A percentile compares a stretch with the other conserved stretches of the same genome.
phyloP scores from a whole-genome alignment of 2,797 vertebrate genomes.

The Tamandua tetradactyla region DNA sequence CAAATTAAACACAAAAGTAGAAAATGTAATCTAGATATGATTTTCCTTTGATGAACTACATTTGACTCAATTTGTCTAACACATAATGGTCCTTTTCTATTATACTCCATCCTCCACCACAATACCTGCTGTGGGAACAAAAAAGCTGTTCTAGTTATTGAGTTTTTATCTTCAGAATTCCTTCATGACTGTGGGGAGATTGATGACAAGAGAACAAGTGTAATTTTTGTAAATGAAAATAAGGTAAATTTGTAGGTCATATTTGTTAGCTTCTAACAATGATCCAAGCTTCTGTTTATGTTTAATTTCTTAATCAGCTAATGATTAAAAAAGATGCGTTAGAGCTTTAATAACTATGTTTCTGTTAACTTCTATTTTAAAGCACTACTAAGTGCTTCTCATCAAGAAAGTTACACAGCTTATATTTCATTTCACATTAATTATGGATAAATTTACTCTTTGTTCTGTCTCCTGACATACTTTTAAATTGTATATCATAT shows the following conservation, averaged over 20 bases:
- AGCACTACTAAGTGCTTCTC: background rate
- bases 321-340: background rate
- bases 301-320: background rate
- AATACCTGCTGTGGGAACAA: background rate
- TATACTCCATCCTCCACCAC: too few relatives aligned
- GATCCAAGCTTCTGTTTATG: background rate
- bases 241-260: background rate
- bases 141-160: background rate
- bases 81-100: background rate
- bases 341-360: background rate
- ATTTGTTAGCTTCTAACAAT: background rate
- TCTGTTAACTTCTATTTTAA: background rate
- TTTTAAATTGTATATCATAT: background rate
- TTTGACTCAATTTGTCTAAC: background rate
- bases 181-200: background rate
- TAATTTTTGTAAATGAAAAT: background rate
- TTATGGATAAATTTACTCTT: background rate
- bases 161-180: background rate
- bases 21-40: background rate
- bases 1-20: background rate
- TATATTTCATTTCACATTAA: background rate
- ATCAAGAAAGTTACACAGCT: background rate
- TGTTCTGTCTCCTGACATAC: background rate
- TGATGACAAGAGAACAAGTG: background rate
- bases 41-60: background rate